Evolutionary conservation across 2,113 vertebrate genomes (phyloP), one percentile per base, ranked within the genome.

Genomic region (Machaerirhynchus nigripectus): DNA sequence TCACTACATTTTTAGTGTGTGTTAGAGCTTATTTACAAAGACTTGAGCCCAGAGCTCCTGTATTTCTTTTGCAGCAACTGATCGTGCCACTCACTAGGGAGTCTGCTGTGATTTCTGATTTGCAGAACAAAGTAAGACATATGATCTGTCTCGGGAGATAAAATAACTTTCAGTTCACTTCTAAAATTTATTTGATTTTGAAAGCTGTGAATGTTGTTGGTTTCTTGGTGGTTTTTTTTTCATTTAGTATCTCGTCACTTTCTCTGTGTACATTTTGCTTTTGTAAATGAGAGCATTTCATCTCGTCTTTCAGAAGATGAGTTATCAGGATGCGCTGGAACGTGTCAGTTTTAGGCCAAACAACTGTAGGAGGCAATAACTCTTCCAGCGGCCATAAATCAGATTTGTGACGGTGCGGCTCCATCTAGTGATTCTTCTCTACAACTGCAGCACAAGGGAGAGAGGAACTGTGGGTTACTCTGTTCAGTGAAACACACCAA

Each of bases 371-470:
- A 77, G 18, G 15, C 30, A 33, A 13, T 22, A 35, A 20, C 39
- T 35, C 52, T 64, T 53, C 5, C 8, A 11, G 24, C 3, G 3
- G 42, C 76, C 80, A 83, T 97, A 97, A 97, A 96, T 97, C 96
- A 96, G 89, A 95, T 97, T 96, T 86, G 77, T 93, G 92, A 83
- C 92, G 65, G 21, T 74, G 85, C 85, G 67, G 87, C 95, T 78
- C 97, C 97, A 97, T 96, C 97, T 95, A 83, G 96, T 89, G 97
- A 73, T 28, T 12, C 4, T 61, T 90, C 23, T 60, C 10, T 60
- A 61, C 47, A 93, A 95, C 64, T 87, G 74, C 90, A 90, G 50
- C 13, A 46, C 61, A 20, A 83, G 39, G 13, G 21, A 52, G 13
- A 20, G 40, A 24, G 11, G 20, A 37, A 0, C 57, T 28, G 30